These are phyloP conservation scores for Quiscalus mexicanus DNA, from an alignment of 2,113 vertebrate species.

Conservation along the genomic window DNA sequence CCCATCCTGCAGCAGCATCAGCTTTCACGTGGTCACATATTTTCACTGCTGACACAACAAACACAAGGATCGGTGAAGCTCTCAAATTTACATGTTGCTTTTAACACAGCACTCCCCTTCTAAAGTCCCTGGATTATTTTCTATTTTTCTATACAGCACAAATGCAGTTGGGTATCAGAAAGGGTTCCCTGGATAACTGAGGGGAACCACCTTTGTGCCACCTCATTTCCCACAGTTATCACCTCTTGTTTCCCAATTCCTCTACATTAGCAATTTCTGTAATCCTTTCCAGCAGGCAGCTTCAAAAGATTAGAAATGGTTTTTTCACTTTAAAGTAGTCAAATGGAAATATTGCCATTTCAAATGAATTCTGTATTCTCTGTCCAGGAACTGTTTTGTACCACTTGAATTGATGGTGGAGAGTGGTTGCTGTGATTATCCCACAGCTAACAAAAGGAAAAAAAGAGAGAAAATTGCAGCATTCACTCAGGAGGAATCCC, in stretches of 20 bases:
- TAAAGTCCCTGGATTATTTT: background rate
- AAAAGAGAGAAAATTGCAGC: background rate
- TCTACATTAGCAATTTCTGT: background rate
- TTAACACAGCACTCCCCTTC: background rate
- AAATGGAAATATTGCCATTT: background rate
- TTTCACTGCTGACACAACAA: background rate
- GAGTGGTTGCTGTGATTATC: background rate
- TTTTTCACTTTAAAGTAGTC: background rate
- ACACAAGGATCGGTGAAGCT: background rate
- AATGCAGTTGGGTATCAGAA: background rate
- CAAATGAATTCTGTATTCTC: background rate
- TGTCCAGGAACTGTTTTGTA: background rate
- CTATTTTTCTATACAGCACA: background rate
- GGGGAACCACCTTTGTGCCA: background rate
- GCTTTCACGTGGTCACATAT: background rate
- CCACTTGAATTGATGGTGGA: background rate
- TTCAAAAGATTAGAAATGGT: background rate
- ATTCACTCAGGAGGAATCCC: background rate
- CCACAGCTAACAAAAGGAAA: background rate
- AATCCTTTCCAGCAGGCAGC: background rate
- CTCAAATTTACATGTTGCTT: background rate
- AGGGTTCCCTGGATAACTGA: background rate
- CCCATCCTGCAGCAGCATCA: background rate
- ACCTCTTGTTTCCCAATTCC: background rate
- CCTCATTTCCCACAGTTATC: background rate